Percentiles rank a stretch among this genome's conserved stretches.
phyloP scores from a whole-genome alignment of 1,140 invertebrate genomes.

The Cotesia chilonis region DNA sequence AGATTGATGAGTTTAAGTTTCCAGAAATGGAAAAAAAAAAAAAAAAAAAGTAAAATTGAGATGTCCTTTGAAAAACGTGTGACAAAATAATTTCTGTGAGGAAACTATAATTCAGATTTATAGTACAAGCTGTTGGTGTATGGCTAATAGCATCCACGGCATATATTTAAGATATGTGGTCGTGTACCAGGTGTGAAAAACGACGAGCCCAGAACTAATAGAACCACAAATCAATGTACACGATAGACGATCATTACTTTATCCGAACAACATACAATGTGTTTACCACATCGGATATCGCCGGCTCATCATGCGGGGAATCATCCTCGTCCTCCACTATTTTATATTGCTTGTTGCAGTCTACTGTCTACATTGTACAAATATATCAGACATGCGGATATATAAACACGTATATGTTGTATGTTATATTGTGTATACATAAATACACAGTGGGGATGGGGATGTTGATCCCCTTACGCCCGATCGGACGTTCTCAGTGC shows the following conservation, averaged over 20 bases:
- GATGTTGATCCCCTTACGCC: constrained; percentile 57
- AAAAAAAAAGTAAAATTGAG: neutral
- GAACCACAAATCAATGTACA: constrained; percentile 63
- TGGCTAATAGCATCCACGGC: too few relatives aligned
- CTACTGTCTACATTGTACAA: neutral
- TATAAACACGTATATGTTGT: constrained; percentile 39
- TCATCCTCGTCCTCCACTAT: too few relatives aligned
- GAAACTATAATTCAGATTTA: constrained; percentile 1
- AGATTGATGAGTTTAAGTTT: neutral
- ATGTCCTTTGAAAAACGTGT: constrained; percentile 1
- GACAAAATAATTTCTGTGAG: constrained; percentile 9
- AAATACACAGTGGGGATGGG: constrained; percentile 24
- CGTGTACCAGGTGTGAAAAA: constrained; percentile 57
- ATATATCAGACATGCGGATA: constrained; percentile 12
- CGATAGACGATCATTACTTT: constrained; percentile 63
- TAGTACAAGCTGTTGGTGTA: neutral
- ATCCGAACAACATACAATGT: constrained; percentile 54
- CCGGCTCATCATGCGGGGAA: constrained; percentile 39
- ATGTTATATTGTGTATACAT: constrained; percentile 12
- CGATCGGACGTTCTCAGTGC: constrained; percentile 46
- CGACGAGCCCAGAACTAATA: constrained; percentile 62
- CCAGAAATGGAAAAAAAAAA: neutral
- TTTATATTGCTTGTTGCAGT: too few relatives aligned
- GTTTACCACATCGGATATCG: constrained; percentile 60
- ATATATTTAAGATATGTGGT: constrained; percentile 7